A percentile compares a stretch with the other conserved stretches of the same genome.
These are phyloP conservation scores for Erebia palarica DNA, from an alignment of 2,888 invertebrate species.

Conservation along the genomic window DNA sequence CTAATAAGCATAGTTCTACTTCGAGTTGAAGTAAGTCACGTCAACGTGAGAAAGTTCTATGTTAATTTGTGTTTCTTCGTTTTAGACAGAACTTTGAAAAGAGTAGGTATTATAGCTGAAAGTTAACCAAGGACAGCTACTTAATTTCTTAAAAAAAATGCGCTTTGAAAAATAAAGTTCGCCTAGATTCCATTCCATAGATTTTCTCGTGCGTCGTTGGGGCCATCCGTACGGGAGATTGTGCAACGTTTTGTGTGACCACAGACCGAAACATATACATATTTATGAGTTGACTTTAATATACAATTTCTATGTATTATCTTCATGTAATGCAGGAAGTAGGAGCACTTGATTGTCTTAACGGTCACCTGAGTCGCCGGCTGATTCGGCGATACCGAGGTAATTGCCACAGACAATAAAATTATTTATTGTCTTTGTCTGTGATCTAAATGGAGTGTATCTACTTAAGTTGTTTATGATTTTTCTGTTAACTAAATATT, in stretches of 20 bases:
- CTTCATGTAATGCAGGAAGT: slow-evolving; percentile 79
- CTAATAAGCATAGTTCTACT: too few relatives aligned
- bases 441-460: background rate
- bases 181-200: slow-evolving; percentile 41
- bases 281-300: slow-evolving; percentile 80
- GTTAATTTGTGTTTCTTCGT: too few relatives aligned
- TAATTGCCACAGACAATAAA: slow-evolving; percentile 55
- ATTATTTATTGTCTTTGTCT: slow-evolving; percentile 33
- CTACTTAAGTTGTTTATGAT: background rate
- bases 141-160: background rate
- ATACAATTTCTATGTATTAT: slow-evolving; percentile 82
- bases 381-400: slow-evolving; percentile 60
- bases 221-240: slow-evolving; percentile 71
- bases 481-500: background rate
- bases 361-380: slow-evolving; percentile 66
- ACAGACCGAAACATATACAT: slow-evolving; percentile 80
- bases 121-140: too few relatives aligned
- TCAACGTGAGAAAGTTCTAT: too few relatives aligned
- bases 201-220: slow-evolving; percentile 49
- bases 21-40: too few relatives aligned
- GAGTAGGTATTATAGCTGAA: too few relatives aligned
- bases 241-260: slow-evolving; percentile 77
- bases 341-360: slow-evolving; percentile 73
- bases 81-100: too few relatives aligned
- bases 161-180: background rate